A percentile compares a stretch with the other conserved stretches of the same genome.
These are phyloP conservation scores for Corythoichthys haematopterus DNA, from an alignment of 2,113 vertebrate species.

Conservation along the genomic window DNA sequence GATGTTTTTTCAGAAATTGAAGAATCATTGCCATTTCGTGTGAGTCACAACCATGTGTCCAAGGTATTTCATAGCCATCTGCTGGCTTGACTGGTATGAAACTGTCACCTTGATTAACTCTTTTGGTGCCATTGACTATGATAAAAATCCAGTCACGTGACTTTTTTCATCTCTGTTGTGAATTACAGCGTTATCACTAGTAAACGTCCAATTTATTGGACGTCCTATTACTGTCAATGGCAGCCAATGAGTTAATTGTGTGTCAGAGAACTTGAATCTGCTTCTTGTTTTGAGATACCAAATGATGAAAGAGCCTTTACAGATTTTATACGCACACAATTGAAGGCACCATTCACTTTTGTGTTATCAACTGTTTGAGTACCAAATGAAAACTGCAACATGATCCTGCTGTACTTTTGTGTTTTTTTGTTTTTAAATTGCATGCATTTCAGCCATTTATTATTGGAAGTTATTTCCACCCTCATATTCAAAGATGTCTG, in stretches of 20 bases:
- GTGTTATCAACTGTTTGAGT: not conserved
- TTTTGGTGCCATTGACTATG: too few relatives aligned
- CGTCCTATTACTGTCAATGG: too few relatives aligned
- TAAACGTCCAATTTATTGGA: too few relatives aligned
- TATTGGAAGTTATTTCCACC: not conserved
- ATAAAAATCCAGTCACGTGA: too few relatives aligned
- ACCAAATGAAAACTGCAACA: not conserved
- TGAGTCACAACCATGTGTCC: not conserved
- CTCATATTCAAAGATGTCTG: not conserved
- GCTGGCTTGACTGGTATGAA: not conserved
- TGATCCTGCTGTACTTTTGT: not conserved
- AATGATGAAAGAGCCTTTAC: slow-evolving; percentile 6
- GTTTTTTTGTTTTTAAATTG: not conserved
- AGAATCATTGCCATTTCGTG: not conserved
- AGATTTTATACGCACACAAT: not conserved
- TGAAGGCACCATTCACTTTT: not conserved
- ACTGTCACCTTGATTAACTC: too few relatives aligned
- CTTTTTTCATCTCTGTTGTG: too few relatives aligned
- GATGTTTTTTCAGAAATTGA: not conserved
- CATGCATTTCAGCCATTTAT: not conserved
- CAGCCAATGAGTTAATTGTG: not conserved
- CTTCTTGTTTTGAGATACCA: slow-evolving; percentile 2
- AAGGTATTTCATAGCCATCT: not conserved
- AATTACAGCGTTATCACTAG: too few relatives aligned
- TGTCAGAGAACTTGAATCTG: slow-evolving; percentile 5